Evolutionary conservation across 2,888 invertebrate genomes (phyloP), one percentile per base, ranked within the genome.

Genomic region (Dastarcus helophoroides): DNA sequence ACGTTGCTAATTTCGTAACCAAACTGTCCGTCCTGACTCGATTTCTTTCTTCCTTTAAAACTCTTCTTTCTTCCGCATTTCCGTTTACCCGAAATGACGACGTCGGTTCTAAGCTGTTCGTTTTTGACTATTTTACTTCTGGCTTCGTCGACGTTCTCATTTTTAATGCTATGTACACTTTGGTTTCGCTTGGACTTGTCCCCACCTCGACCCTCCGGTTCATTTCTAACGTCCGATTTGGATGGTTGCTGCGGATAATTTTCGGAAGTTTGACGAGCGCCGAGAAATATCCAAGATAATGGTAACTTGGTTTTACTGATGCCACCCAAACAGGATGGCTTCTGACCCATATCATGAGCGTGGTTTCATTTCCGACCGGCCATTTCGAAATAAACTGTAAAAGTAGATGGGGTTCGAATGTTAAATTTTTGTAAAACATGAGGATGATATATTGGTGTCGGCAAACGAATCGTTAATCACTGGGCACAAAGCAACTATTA

Each of bases 1-100:
- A 85, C 69, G 57, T 85, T 83, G 37, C 74, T 70, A 26, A 85
- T 84, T 43, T 84, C 82, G 47, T 85, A 84, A 28, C 84, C 84
- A 47, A 84, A 82, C 33, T 56, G 55, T 30, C 52, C 50, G 8
- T 44, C 36, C n/a, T 46, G 43, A 3, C 39, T 41, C 39, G 41
- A 50, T 60, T 65, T 61, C 11, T 31, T 35, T 24, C 41, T 43
- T 19, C 40, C 42, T 22, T 45, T 41, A 6, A 40, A 29, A 22
- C 61, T 55, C 38, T 68, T 68, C 28, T 40, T 63, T 64, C 40
- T 52, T 62, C 40, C 62, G 57, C 25, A 22, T 63, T 58, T 44
- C 68, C 64, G 37, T 68, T 65, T 3, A 65, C 59, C 2, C 62
- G 33, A 71, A 43, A 61, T 69, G 63, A n/a, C 65, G 65, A 64